Evolutionary conservation across 2,888 invertebrate species (phyloP).

Genomic region (Drosophila ustulata): DNA sequence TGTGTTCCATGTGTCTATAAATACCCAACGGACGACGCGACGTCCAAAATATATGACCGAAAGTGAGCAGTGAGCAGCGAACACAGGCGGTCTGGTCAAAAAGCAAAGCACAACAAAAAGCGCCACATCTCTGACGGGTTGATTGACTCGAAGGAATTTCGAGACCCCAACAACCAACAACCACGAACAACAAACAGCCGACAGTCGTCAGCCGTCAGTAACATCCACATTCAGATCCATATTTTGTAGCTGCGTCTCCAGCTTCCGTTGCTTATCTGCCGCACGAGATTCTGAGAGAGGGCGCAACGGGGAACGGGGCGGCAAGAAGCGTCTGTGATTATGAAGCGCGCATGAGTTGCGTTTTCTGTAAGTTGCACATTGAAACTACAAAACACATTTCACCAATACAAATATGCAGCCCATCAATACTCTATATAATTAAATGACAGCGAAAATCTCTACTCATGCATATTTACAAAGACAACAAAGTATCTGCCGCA

Average conservation of each 20-base stretch:
- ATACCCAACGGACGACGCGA: slow-evolving; percentile 31
- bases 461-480: slow-evolving; percentile 37
- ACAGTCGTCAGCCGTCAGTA: slow-evolving; percentile 8
- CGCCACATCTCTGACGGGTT: slow-evolving; percentile 67
- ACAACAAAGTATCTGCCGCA: slow-evolving; percentile 20
- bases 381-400: slow-evolving; percentile 29
- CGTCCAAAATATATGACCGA: slow-evolving; percentile 48
- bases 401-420: slow-evolving; percentile 3
- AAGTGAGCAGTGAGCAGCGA: slow-evolving; percentile 16
- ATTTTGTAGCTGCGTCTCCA: slow-evolving; percentile 5
- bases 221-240: slow-evolving; percentile 19
- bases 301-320: neutral
- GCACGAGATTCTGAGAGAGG: slow-evolving; percentile 50
- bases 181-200: slow-evolving; percentile 3
- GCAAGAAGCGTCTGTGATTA: slow-evolving; percentile 13
- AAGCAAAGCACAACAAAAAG: slow-evolving; percentile 36
- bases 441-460: neutral
- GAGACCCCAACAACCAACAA: slow-evolving; percentile 31
- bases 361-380: slow-evolving; percentile 64
- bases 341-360: slow-evolving; percentile 45
- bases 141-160: slow-evolving; percentile 75
- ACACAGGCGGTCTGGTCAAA: slow-evolving; percentile 42
- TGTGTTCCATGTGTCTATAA: slow-evolving; percentile 61
- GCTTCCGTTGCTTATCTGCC: slow-evolving; percentile 73
- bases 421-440: too few relatives aligned